A percentile compares a stretch with the other conserved stretches of the same genome.
Evolutionary conservation across 2,113 vertebrate species (phyloP).

Genomic region (Trochalopteron elliotii): DNA sequence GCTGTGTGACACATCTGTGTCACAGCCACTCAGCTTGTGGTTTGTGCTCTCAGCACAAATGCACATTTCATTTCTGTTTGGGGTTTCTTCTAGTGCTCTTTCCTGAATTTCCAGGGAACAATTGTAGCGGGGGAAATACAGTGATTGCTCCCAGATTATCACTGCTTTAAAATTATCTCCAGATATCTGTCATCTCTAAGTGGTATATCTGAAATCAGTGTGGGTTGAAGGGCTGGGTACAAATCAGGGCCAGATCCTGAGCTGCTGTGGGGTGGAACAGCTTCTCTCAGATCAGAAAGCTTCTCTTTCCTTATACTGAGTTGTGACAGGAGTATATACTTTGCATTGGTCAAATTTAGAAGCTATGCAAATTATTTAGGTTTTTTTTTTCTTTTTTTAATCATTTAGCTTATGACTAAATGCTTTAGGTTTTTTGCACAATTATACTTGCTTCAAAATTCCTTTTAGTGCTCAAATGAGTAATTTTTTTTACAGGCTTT

Average conservation of each 20-base stretch:
- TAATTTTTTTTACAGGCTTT: background rate
- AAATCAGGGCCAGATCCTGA: background rate
- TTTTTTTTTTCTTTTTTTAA: background rate
- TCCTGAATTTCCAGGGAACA: background rate
- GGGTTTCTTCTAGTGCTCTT: background rate
- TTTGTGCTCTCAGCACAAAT: background rate
- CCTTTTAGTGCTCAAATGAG: background rate
- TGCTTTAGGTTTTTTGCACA: background rate
- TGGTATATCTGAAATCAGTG: accelerated
- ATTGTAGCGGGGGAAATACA: background rate
- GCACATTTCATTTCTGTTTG: background rate
- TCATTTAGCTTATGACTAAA: background rate
- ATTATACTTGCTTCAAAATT: background rate
- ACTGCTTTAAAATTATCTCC: background rate
- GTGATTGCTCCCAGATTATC: background rate
- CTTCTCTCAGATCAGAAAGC: background rate
- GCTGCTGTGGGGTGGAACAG: background rate
- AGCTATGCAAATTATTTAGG: background rate
- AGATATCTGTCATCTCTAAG: background rate
- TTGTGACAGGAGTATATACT: background rate
- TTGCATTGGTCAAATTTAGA: background rate
- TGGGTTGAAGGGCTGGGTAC: background rate
- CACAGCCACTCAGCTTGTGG: background rate
- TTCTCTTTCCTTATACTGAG: background rate
- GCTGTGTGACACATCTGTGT: background rate